phyloP scores from a whole-genome alignment of 2,113 vertebrate species.

The Protobothrops flavoviridis region DNA sequence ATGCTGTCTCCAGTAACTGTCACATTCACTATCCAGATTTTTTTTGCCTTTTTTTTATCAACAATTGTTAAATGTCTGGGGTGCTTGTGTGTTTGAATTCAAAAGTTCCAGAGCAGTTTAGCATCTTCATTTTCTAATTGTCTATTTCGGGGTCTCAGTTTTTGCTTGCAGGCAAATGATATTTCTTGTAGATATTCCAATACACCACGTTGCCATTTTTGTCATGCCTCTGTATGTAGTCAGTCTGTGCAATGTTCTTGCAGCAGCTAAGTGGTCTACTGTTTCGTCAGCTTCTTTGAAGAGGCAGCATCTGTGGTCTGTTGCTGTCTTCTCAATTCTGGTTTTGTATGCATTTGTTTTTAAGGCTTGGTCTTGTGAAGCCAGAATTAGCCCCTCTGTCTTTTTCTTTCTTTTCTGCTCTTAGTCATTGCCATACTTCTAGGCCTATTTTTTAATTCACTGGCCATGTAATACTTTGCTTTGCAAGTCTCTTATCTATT shows the following conservation, averaged over 20 bases:
- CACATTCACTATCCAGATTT: background rate
- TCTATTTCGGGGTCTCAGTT: too few species aligned
- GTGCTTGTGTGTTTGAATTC: background rate
- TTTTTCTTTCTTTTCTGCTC: background rate
- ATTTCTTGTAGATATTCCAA: too few species aligned
- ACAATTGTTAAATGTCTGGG: background rate
- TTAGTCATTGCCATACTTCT: background rate
- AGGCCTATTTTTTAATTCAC: background rate
- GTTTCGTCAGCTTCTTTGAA: too few species aligned
- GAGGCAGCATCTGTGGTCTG: too few species aligned
- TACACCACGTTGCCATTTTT: too few species aligned
- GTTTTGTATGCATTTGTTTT: background rate
- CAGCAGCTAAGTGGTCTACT: too few species aligned
- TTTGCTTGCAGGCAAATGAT: too few species aligned
- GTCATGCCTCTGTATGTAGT: too few species aligned
- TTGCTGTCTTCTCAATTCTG: background rate
- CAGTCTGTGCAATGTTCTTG: background rate
- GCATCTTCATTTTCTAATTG: too few species aligned
- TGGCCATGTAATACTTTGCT: background rate
- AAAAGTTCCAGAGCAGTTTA: too few species aligned
- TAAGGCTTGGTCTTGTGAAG: background rate
- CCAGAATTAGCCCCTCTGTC: background rate
- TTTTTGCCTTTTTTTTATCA: background rate
- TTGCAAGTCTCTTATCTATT: background rate
- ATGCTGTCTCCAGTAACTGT: background rate